Percentiles rank a stretch among this genome's conserved stretches.
Evolutionary conservation across 2,113 vertebrate genomes (phyloP).

Genomic region (Glaucomys volans): DNA sequence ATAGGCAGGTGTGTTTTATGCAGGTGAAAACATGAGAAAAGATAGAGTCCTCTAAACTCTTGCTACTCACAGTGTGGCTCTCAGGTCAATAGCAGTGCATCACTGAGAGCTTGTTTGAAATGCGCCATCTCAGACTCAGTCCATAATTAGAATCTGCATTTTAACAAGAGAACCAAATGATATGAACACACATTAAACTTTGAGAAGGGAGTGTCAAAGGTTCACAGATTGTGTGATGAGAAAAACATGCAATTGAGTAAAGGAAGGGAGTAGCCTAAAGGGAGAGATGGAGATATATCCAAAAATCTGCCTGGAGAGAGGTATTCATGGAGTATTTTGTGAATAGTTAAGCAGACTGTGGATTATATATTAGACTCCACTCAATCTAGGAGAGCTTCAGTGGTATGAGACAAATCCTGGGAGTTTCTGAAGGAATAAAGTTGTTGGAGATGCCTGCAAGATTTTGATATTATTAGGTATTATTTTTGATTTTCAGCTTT

Average conservation of each 20-base stretch:
- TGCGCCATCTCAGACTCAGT: neutral
- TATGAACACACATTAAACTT: neutral
- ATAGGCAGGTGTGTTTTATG: neutral
- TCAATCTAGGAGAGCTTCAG: neutral
- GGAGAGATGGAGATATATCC: neutral
- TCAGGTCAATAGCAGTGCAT: neutral
- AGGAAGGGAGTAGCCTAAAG: neutral
- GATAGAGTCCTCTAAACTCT: neutral
- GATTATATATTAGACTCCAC: neutral
- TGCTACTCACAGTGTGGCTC: neutral
- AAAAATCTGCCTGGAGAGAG: neutral
- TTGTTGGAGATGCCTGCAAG: neutral
- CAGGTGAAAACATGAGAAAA: neutral
- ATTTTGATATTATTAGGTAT: neutral
- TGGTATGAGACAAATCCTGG: neutral
- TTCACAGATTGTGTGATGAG: neutral
- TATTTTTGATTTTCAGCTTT: slow-evolving; percentile 12
- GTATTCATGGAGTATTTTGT: neutral
- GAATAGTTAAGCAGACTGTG: neutral
- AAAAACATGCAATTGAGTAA: neutral
- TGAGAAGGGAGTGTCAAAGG: neutral
- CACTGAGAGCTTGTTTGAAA: neutral
- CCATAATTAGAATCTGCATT: neutral
- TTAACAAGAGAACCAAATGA: neutral
- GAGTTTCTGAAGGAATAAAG: neutral